Base-by-base conservation (phyloP, 2,797 vertebrate genomes). In the Microctenopoma steveboyesi region DNA sequence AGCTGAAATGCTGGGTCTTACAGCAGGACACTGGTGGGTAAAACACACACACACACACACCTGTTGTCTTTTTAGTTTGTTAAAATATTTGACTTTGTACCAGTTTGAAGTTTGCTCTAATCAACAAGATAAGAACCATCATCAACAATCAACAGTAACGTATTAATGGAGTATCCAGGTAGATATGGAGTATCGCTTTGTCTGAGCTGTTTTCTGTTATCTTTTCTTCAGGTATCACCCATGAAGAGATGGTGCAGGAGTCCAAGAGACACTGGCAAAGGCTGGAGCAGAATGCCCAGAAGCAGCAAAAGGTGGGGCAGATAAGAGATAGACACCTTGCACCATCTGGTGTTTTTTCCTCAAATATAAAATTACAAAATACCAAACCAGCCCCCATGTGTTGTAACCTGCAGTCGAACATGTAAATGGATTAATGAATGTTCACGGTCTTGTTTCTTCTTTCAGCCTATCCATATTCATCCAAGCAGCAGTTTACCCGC, bases 1-100 rank as follows among this genome's bases (percentile, higher is more conserved):
- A 99, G 87, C 96, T 99, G 64, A 97, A 97, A 86, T 96, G 98
- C 89, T 99, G 98, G 98, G 94, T 98, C 79, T 93, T 99, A 71
- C 98, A 99, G 91, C 96, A 98, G 74, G 97, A 98, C 86, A 98
- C 97, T 30, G 97, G 98, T 98, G 50, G 15, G 81, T 57, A 48
- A 1, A 64, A 15, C 0, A 28, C 45, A 30, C 25, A 22, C n/a
- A 18, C 45, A 47, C 46, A 30, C 49, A 50, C 25, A 30, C 27
- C 39, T 40, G 39, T 42, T 42, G 15, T 45, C 15, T 42, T 14
- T 42, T 30, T 7, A 50, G 27, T 51, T 54, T 48, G 35, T 27
- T 16, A 39, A n/a, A 14, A 50, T 27, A 28, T 33, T 7, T 37
- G 37, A 14, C 7, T 15, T 45, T 15, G 2, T 22, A 22, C 22